A percentile compares a stretch with the other conserved stretches of the same genome.
phyloP scores from a whole-genome alignment of 1,140 invertebrate species.

The Ganaspis sp. region DNA sequence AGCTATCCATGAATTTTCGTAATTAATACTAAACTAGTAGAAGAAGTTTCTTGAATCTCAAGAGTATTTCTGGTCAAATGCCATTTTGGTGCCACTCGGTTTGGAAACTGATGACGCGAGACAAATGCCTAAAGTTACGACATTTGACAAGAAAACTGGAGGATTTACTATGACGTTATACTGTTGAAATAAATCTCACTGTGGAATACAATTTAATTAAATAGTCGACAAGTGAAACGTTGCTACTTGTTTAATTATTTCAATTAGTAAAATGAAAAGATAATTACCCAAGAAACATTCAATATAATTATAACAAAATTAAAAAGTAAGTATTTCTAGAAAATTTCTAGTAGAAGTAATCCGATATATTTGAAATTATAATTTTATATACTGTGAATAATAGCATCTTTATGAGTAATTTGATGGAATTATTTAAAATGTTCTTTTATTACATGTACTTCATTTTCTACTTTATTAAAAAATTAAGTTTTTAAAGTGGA shows the following conservation, averaged over 20 bases:
- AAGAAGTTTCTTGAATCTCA: conserved; percentile 5
- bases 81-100: neutral
- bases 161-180: neutral
- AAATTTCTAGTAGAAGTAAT: no score
- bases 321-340: no score
- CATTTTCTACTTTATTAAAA: no score
- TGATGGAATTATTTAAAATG: no score
- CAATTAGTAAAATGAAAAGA: neutral
- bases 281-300: neutral
- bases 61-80: conserved; percentile 7
- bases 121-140: conserved; percentile 2
- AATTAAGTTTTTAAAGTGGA: no score
- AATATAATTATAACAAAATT: no score
- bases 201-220: neutral
- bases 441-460: no score
- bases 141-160: conserved; percentile 5
- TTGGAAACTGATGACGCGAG: conserved; percentile 12
- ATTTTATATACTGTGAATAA: no score
- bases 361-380: no score
- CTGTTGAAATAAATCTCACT: neutral
- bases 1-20: neutral
- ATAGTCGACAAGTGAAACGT: neutral
- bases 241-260: neutral
- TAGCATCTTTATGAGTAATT: no score
- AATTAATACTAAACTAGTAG: neutral